Percentiles rank a stretch among this genome's conserved stretches.
phyloP scores from a whole-genome alignment of 2,113 vertebrate species.

The Irena cyanogastra region DNA sequence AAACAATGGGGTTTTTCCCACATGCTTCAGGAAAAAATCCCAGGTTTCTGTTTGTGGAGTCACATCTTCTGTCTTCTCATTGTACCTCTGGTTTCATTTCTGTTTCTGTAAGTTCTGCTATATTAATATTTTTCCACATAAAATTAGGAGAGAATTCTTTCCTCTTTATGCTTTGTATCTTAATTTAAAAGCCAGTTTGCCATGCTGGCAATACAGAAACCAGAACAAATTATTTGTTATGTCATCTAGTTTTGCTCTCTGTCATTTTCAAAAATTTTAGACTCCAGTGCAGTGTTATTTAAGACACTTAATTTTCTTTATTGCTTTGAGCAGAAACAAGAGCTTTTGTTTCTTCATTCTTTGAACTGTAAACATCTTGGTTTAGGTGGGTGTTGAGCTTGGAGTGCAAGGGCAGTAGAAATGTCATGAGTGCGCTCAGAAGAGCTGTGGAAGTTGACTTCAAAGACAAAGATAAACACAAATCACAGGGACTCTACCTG shows the following conservation, averaged over 20 bases:
- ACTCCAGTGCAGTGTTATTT: not conserved
- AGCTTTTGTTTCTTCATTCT: not conserved
- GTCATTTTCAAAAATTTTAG: not conserved
- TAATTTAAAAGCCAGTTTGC: not conserved
- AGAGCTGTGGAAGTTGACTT: constrained; percentile 73
- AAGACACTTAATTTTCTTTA: not conserved
- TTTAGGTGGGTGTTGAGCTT: constrained; percentile 77
- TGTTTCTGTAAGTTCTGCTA: not conserved
- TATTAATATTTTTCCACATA: not conserved
- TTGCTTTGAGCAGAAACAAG: not conserved
- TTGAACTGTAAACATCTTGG: not conserved
- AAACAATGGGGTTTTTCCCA: not conserved
- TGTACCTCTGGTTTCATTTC: not conserved
- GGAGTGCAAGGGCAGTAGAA: constrained; percentile 73
- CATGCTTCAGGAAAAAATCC: not conserved
- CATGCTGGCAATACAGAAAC: not conserved
- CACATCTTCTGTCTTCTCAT: not conserved
- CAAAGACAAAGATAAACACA: constrained; percentile 61
- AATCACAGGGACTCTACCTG: constrained; percentile 77
- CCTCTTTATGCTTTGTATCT: not conserved
- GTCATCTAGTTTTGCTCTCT: not conserved
- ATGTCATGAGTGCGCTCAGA: constrained; percentile 73
- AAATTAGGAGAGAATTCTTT: not conserved
- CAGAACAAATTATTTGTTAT: not conserved
- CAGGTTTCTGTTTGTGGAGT: not conserved